Evolutionary conservation across 2,888 invertebrate species (phyloP), one percentile per base, ranked within the genome.

Genomic region (Gymnosoma rotundatum): DNA sequence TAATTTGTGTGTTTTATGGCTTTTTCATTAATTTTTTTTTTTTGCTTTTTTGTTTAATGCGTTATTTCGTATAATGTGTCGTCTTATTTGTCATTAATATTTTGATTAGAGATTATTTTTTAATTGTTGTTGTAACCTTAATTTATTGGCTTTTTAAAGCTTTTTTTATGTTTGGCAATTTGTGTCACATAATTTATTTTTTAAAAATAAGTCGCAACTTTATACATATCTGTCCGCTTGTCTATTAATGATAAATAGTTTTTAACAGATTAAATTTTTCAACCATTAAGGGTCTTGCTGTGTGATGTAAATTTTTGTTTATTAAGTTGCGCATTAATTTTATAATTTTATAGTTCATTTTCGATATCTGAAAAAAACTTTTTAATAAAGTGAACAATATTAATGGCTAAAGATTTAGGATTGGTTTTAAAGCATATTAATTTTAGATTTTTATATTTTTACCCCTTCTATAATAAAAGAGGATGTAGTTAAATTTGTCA

Each of bases 151-250:
- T 63, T 61, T 61, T 50, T 64, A 61, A 64, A 78, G 58, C 14
- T 61, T 69, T 78, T 75, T 64, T 70, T 63, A 42, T 73, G 61
- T 72, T 83, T 42, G 61, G 56, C 58, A 61, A 73, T 73, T 54
- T 83, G 61, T 76, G 76, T 64, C 75, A 80, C 32, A 69, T 80
- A 63, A 80, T 80, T 83, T 76, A 83, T 63, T 73, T 25, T n/a
- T 61, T 21, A 48, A 21, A 38, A 48, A 25, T 61, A 45, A 60
- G 58, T 36, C 58, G 48, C 21, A 21, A 50, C 66, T 70, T 69
- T 9, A 10, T n/a, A n/a, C n/a, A n/a, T 18, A n/a, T 54, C 14
- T 63, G 25, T 10, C 42, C 56, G 4, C 50, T 58, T 63, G 36
- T n/a, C 74, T 75, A 56, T 72, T 54, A 54, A 45, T 78, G 64